Percentiles rank a stretch among this genome's conserved stretches.
phyloP scores from a whole-genome alignment of 2,888 invertebrate species.

The Papilio gigon region DNA sequence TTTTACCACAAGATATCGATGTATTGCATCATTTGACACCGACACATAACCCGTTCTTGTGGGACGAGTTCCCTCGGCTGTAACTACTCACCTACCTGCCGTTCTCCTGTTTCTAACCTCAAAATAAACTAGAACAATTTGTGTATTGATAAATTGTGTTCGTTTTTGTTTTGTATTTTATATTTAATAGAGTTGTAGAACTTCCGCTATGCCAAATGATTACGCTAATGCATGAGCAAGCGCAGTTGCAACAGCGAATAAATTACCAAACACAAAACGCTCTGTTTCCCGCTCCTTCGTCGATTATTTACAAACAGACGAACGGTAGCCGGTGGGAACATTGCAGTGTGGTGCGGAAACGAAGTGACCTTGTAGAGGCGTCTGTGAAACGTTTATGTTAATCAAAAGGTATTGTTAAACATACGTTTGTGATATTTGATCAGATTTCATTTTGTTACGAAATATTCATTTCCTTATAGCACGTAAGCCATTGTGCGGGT shows the following conservation, averaged over 20 bases:
- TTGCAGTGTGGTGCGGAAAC: conserved; percentile 14
- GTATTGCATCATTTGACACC: conserved; percentile 16
- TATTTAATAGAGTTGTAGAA: neutral
- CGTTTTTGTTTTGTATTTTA: neutral
- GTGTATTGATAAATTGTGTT: neutral
- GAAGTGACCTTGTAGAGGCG: conserved; percentile 18
- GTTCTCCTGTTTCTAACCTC: conserved; percentile 8
- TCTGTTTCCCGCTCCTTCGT: conserved; percentile 18
- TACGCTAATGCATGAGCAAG: conserved; percentile 6
- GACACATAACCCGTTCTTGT: conserved; percentile 24
- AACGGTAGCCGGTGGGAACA: conserved; percentile 14
- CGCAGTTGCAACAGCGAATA: conserved; percentile 24
- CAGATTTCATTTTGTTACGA: conserved; percentile 11
- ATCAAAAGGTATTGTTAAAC: conserved; percentile 19
- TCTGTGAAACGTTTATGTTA: conserved; percentile 22
- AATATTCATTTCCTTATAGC: conserved; percentile 5
- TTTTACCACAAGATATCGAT: neutral
- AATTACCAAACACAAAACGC: conserved; percentile 26
- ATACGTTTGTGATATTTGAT: conserved; percentile 17
- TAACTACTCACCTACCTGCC: conserved; percentile 18
- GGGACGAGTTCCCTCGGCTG: conserved; percentile 19
- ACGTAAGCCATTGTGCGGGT: neutral
- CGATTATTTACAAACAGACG: conserved; percentile 34
- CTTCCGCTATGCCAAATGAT: conserved; percentile 6
- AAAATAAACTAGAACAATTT: neutral